These are phyloP conservation scores for Heliconius eleuchia DNA, from an alignment of 1,140 invertebrate genomes.

Conservation along the genomic window DNA sequence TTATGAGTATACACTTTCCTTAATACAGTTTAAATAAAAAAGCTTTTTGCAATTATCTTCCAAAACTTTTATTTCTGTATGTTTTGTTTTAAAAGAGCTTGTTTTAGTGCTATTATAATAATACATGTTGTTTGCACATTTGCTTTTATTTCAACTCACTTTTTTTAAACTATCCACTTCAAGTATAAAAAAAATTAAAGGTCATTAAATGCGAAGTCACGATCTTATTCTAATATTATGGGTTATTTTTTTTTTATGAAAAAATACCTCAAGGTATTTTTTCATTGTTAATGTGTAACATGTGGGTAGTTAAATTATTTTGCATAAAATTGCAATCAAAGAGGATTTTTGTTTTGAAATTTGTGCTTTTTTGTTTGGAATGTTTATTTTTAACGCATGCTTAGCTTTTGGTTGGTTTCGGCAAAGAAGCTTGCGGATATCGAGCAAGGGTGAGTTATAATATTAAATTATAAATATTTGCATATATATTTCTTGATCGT, in stretches of 20 bases:
- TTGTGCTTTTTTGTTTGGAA: slow-evolving; percentile 15
- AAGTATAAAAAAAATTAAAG: background rate
- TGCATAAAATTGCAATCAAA: background rate
- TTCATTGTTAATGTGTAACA: background rate
- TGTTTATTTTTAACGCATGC: slow-evolving; percentile 33
- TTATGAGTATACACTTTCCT: no score
- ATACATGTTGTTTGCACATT: background rate
- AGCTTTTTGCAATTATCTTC: background rate
- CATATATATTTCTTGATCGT: background rate
- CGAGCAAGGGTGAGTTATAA: slow-evolving; percentile 41
- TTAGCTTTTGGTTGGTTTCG: slow-evolving; percentile 46
- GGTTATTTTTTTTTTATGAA: background rate
- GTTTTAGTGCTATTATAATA: slow-evolving; percentile 5
- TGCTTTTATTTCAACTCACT: background rate
- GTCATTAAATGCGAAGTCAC: background rate
- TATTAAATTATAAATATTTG: background rate
- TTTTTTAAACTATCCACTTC: background rate
- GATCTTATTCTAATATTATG: background rate
- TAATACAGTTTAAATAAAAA: background rate
- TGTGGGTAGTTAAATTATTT: background rate
- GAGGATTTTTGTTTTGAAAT: background rate
- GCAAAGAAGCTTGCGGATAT: slow-evolving; percentile 34
- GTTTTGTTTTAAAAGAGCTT: background rate
- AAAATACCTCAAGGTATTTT: background rate
- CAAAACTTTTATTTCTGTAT: background rate